Conservation (phyloP, 2,113 vertebrate genomes). For the Pachyramphus minor region DNA sequence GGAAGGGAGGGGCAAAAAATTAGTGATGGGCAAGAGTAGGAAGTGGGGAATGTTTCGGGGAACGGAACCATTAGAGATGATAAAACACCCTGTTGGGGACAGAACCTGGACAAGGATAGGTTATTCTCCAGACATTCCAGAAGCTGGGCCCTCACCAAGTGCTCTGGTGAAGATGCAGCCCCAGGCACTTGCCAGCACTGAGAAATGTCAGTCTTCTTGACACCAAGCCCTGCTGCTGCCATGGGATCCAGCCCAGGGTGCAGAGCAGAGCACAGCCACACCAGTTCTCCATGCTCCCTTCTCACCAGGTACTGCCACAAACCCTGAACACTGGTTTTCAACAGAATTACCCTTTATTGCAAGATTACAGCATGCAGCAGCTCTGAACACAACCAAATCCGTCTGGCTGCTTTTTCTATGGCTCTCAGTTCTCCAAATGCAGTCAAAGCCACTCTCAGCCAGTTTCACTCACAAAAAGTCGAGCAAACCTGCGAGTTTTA, state of each 20-base stretch:
- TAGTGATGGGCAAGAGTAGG: no score
- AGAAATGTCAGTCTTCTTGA: not conserved
- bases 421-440: not conserved
- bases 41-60: not conserved
- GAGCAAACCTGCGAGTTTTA: conserved; percentile 29
- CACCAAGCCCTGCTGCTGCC: not conserved
- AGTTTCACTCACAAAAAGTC: conserved; percentile 18
- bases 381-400: not conserved
- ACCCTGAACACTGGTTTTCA: not conserved
- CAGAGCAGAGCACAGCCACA: not conserved
- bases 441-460: conserved; percentile 23
- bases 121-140: not conserved
- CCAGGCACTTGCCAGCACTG: not conserved
- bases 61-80: not conserved
- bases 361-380: not conserved
- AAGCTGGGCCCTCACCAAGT: not conserved
- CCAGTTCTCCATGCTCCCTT: not conserved
- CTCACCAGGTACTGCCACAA: not conserved
- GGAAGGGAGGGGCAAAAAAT: not conserved
- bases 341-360: not conserved
- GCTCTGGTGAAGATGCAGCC: not conserved
- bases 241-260: not conserved
- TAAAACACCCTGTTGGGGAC: not conserved
- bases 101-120: not conserved
- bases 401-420: not conserved